phyloP scores from a whole-genome alignment of 2,113 vertebrate genomes.

The Oreochromis spilurus region DNA sequence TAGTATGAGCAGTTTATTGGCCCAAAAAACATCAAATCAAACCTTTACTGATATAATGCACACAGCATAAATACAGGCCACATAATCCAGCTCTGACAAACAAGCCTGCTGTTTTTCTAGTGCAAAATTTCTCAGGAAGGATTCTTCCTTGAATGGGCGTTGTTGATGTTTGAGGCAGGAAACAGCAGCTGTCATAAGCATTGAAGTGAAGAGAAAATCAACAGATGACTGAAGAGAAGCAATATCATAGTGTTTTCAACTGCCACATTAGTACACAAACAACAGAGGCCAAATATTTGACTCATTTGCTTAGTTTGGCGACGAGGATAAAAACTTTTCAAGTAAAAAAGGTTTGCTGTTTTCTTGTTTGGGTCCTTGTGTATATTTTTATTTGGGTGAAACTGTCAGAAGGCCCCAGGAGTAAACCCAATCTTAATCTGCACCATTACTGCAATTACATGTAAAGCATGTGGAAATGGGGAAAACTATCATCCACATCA shows the following conservation, averaged over 20 bases:
- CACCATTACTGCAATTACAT: not conserved
- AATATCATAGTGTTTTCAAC: not conserved
- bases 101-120: not conserved
- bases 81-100: not conserved
- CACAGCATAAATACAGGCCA: not conserved
- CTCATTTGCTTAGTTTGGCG: not conserved
- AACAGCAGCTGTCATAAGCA: not conserved
- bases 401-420: not conserved
- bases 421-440: not conserved
- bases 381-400: not conserved
- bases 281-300: not conserved
- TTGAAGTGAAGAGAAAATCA: not conserved
- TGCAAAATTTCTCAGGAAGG: not conserved
- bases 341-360: not conserved
- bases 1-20: not conserved
- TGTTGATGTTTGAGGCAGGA: not conserved
- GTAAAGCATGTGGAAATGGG: not conserved
- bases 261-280: not conserved
- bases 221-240: not conserved
- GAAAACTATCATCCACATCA: not conserved
- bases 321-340: not conserved
- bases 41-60: not conserved
- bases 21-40: not conserved
- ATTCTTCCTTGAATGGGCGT: not conserved
- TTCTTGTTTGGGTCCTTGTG: not conserved